phyloP scores from a whole-genome alignment of 1,140 invertebrate species.

The Venustaconcha ellipsiformis region DNA sequence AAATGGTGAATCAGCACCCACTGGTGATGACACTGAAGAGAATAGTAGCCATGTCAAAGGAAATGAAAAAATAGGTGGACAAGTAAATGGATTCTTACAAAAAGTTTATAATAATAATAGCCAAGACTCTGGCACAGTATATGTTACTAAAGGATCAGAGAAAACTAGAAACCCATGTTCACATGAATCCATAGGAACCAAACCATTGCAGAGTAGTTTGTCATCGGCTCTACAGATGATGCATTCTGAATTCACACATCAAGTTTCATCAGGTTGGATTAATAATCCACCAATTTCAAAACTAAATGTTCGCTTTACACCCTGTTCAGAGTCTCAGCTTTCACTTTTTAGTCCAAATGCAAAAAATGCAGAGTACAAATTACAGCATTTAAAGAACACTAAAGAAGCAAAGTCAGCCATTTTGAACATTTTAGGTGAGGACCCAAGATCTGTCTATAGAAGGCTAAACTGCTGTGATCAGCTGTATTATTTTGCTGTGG shows the following conservation, averaged over 20 bases:
- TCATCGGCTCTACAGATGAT: background rate
- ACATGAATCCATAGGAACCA: too few relatives aligned
- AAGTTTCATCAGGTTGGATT: conserved; percentile 46
- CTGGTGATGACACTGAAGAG: too few relatives aligned
- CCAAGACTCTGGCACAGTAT: too few relatives aligned
- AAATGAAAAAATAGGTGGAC: too few relatives aligned
- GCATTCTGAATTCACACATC: background rate
- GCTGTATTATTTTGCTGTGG: conserved; percentile 70
- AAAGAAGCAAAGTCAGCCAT: conserved; percentile 74
- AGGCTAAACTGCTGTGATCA: conserved; percentile 64
- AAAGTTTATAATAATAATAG: too few relatives aligned
- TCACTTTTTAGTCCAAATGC: conserved; percentile 32
- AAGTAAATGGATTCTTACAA: too few relatives aligned
- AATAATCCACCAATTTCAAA: conserved; percentile 58
- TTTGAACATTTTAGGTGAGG: conserved; percentile 72
- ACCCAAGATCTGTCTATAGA: conserved; percentile 87
- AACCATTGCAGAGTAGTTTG: background rate
- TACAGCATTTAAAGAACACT: conserved; percentile 52
- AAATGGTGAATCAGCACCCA: too few relatives aligned
- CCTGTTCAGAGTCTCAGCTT: conserved; percentile 49
- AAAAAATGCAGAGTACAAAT: conserved; percentile 24
- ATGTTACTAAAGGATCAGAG: too few relatives aligned
- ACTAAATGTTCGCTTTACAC: conserved; percentile 53
- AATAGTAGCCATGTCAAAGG: too few relatives aligned
- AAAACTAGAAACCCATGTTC: too few relatives aligned